Base-by-base conservation (phyloP, 2,113 vertebrate genomes). In the Dissostichus mawsoni region DNA sequence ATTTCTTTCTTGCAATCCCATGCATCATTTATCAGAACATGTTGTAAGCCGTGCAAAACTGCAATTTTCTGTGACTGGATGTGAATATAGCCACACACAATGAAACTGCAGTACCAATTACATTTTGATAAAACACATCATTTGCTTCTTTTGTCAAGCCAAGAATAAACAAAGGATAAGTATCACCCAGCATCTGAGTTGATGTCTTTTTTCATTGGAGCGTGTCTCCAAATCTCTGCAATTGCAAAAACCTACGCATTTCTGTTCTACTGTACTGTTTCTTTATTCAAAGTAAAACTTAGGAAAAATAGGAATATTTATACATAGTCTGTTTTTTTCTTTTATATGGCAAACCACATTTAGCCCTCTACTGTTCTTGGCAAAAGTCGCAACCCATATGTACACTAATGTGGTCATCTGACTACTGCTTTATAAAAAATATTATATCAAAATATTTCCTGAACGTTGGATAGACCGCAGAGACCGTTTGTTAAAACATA, bases 151-250 rank as follows among this genome's bases (percentile, higher is more conserved):
- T 78, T 76, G 74, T 75, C 69, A 74, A 69, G 25, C n/a, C 50
- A 66, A 33, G 25, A 85, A 56, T 75, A 78, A 85, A 77, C 55
- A 73, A 59, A 80, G 76, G 69, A 78, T 91, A 64, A 82, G 63
- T 74, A 18, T 59, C 33, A 68, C 76, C 50, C 58, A 36, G 52
- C 20, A 48, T 68, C 62, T 69, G 61, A 72, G 20, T 70, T 48
- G 45, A 66, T 70, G 47, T 75, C 29, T 69, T 57, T 63, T 80
- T 74, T 69, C 29, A 68, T 1, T 44, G 67, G 61, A 66, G 53
- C 48, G 66, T 45, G 59, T 69, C 58, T 69, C 44, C 56, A 80
- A 80, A 62, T 75, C 71, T 82, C 66, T 61, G 47, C 33, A 12
- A n/a, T 9, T 56, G 59, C 18, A 62, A 59, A 67, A 74, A 65